phyloP scores from a whole-genome alignment of 2,888 invertebrate species.

The Luperina testacea region DNA sequence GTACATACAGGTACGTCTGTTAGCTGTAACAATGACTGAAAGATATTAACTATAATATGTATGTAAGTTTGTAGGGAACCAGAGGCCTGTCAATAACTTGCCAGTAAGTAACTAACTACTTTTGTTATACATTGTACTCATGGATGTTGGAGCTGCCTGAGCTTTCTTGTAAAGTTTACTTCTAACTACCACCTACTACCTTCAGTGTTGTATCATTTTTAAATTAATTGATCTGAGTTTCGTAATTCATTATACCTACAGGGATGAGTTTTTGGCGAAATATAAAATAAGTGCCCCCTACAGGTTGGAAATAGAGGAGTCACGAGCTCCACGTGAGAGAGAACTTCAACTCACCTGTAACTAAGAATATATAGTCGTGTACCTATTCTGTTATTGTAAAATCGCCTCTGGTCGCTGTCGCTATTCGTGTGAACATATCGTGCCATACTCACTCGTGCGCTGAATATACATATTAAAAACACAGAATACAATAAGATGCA shows the following conservation, averaged over 20 bases:
- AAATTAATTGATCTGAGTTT: not conserved
- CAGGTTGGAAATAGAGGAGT: not conserved
- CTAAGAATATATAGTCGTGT: not conserved
- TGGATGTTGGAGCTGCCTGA: not conserved
- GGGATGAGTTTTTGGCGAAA: not conserved
- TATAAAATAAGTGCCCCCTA: not conserved
- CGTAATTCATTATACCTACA: not conserved
- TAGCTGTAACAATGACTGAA: conserved; percentile 55
- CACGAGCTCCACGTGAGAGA: not conserved
- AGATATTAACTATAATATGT: conserved; percentile 51
- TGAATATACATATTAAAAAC: conserved; percentile 1
- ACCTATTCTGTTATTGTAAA: not conserved
- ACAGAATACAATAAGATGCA: conserved; percentile 13
- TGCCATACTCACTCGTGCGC: conserved; percentile 52
- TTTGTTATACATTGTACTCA: conserved; percentile 6
- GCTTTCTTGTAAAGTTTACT: not conserved
- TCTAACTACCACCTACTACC: too few species aligned
- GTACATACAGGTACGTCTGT: conserved; percentile 42
- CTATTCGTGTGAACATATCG: conserved; percentile 29
- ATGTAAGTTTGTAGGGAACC: conserved; percentile 36
- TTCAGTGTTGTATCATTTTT: not conserved
- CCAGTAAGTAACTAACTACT: not conserved
- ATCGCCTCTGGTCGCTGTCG: conserved; percentile 41
- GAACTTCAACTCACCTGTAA: not conserved
- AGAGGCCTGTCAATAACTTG: conserved; percentile 37